These are phyloP conservation scores for Ctenoplectra terminalis DNA, from an alignment of 1,140 invertebrate species.

Conservation along the genomic window DNA sequence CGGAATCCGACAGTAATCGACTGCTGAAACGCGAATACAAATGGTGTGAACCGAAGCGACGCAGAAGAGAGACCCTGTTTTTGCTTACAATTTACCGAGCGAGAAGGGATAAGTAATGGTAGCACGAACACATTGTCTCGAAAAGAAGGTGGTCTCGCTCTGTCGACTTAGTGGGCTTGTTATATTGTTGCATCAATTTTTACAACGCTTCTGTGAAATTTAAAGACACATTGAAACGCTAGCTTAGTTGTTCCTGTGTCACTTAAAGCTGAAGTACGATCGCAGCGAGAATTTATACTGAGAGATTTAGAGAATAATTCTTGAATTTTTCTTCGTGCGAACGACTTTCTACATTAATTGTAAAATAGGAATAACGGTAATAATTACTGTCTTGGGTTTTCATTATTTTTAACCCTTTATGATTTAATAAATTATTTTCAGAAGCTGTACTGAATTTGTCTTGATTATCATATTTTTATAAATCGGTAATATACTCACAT, in stretches of 20 bases:
- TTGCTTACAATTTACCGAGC: constrained; percentile 17
- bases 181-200: constrained; percentile 20
- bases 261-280: constrained; percentile 5
- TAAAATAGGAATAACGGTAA: too few species aligned
- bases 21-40: constrained; percentile 51
- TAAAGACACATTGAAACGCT: neutral
- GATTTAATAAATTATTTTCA: too few species aligned
- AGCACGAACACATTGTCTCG: constrained; percentile 33
- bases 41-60: constrained; percentile 65
- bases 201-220: neutral
- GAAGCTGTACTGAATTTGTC: too few species aligned
- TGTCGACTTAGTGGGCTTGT: constrained; percentile 15
- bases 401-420: too few species aligned
- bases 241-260: neutral
- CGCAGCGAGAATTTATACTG: neutral
- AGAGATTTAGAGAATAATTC: neutral
- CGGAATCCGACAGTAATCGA: constrained; percentile 17
- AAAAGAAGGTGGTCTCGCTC: constrained; percentile 39
- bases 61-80: constrained; percentile 8
- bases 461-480: too few species aligned
- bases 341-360: too few species aligned
- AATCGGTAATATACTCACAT: too few species aligned
- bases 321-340: neutral
- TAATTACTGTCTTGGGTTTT: too few species aligned
- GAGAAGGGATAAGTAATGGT: constrained; percentile 18